Base-by-base conservation (phyloP, 2,797 vertebrate species). In the Valencia hispanica region DNA sequence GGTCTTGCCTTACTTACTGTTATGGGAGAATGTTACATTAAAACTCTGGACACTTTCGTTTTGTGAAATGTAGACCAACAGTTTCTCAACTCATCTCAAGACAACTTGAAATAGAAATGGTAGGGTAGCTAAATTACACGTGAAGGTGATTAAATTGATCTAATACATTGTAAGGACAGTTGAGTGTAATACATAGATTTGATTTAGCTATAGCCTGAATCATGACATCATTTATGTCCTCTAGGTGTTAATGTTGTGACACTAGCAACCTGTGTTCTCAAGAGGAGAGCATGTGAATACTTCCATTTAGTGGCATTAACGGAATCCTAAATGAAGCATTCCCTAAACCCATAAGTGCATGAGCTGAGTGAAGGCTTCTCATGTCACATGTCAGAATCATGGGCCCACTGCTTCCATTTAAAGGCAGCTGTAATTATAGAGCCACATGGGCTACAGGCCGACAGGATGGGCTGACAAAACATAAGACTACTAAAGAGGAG, bases 401-500 rank as follows among this genome's bases (percentile, higher is more conserved):
- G 0, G 30, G 30, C 57, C 57, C 30, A 61, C 30, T 2, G 57
- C 30, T 61, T 61, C 57, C 57, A 34, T 34, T 61, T 61, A 61
- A 61, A 61, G 57, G 30, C 17, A 1, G 30, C 57, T 34, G 57
- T 61, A 61, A 61, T 61, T 61, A 61, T 61, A 34, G 30, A 61
- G 57, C 57, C 17, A 59, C 1, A 5, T 30, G 20, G 57, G 30
- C 57, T 20, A 32, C 30, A 34, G 30, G 34, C 17, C 18, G 14
- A 9, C 30, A 34, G 30, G 57, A 61, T 34, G 30, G 17, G 17
- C 32, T 32, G 57, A 61, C 57, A 61, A 61, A 61, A 61, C 17
- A 55, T 55, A n/a, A 61, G 57, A 61, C 57, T 61, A 61, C 34
- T 61, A 30, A 48, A 69, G 41, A 70, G 68, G 17, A 61, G 30